Percentiles rank a stretch among this genome's conserved stretches.
phyloP scores from a whole-genome alignment of 2,888 invertebrate genomes.

The Parnassius glacialis region DNA sequence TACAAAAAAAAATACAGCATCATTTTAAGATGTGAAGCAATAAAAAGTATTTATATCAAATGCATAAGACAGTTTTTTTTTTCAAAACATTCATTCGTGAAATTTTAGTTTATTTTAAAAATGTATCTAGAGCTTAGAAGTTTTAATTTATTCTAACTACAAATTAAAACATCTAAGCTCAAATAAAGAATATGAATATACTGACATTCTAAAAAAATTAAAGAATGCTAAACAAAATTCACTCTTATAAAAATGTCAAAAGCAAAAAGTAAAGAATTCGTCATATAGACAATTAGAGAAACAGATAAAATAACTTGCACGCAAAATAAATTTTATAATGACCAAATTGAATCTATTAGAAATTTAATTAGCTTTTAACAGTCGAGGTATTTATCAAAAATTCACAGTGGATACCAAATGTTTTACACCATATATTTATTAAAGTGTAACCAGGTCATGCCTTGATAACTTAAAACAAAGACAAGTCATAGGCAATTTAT shows the following conservation, averaged over 20 bases:
- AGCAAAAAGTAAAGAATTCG: background rate
- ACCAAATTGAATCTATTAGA: background rate
- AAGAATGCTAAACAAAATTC: background rate
- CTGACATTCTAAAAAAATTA: background rate
- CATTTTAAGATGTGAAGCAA: background rate
- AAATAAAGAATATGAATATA: no score
- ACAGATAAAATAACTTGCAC: slow-evolving; percentile 5
- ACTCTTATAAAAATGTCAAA: background rate
- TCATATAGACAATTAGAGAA: background rate
- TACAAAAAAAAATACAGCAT: background rate
- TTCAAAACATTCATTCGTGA: background rate
- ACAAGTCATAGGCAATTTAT: background rate
- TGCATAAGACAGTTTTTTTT: background rate
- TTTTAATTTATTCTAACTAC: no score
- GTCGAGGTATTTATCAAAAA: slow-evolving; percentile 3
- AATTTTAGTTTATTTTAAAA: no score
- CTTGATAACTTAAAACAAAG: slow-evolving; percentile 14
- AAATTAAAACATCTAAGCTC: no score
- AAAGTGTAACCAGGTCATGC: background rate
- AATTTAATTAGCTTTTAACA: slow-evolving; percentile 12
- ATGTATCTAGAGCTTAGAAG: no score
- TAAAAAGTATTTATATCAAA: background rate
- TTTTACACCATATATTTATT: background rate
- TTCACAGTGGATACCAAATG: background rate
- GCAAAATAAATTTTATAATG: background rate